These are phyloP conservation scores for Biston stratarius DNA, from an alignment of 2,888 invertebrate genomes.

Conservation along the genomic window DNA sequence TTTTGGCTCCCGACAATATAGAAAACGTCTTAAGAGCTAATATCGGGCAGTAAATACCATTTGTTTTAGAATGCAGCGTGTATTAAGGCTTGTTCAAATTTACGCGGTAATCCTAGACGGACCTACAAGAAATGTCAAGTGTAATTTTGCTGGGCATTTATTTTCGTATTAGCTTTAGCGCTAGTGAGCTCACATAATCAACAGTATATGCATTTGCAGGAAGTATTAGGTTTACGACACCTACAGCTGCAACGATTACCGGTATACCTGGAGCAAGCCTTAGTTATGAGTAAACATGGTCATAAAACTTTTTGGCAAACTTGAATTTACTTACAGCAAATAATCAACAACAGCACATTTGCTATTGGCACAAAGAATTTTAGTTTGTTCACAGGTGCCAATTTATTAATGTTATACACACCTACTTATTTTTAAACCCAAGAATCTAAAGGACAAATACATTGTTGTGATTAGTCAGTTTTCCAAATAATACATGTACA, in stretches of 20 bases:
- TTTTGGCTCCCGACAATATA: neutral
- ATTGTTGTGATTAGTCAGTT: neutral
- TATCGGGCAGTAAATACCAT: too few relatives aligned
- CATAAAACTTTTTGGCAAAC: neutral
- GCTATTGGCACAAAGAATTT: slow-evolving; percentile 1
- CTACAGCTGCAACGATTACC: neutral
- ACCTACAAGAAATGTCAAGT: neutral
- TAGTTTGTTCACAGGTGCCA: neutral
- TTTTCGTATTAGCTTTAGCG: neutral
- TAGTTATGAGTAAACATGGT: neutral
- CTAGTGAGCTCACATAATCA: too few relatives aligned
- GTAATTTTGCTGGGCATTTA: neutral
- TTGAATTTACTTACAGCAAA: slow-evolving; percentile 2
- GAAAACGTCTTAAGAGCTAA: too few relatives aligned
- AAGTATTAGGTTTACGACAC: too few relatives aligned
- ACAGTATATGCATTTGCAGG: too few relatives aligned
- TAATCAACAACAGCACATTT: neutral
- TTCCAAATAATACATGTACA: neutral
- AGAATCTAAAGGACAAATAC: neutral
- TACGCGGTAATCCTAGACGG: neutral
- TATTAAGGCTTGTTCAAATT: neutral
- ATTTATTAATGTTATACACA: neutral
- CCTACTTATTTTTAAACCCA: neutral
- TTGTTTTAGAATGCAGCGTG: neutral
- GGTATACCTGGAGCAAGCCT: neutral